These are phyloP conservation scores for Centruroides sculpturatus DNA, from an alignment of 1,140 invertebrate genomes.

Conservation along the genomic window DNA sequence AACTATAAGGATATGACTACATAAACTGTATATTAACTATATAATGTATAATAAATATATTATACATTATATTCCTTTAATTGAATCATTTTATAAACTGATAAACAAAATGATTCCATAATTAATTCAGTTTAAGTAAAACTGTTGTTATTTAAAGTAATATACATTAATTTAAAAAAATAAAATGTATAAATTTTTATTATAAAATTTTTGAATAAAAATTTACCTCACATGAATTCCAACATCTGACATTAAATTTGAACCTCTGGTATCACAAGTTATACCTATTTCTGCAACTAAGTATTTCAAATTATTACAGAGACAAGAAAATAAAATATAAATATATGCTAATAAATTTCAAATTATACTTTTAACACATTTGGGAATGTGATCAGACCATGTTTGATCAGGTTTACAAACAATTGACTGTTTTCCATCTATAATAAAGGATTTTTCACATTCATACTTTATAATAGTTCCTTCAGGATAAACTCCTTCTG, in stretches of 20 bases:
- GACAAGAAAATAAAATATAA: too few species aligned
- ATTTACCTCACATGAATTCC: conserved; percentile 10
- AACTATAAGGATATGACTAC: too few species aligned
- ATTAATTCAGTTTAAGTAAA: too few species aligned
- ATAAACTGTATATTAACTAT: too few species aligned
- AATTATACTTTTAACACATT: conserved; percentile 12
- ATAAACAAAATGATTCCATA: too few species aligned
- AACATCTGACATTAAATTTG: conserved; percentile 1
- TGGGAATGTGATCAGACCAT: conserved; percentile 8
- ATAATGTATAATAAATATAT: too few species aligned
- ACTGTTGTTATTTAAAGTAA: too few species aligned
- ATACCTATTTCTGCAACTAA: not conserved
- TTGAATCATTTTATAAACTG: too few species aligned
- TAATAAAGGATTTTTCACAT: not conserved
- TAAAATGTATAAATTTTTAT: not conserved
- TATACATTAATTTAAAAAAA: not conserved
- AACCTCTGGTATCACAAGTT: conserved; percentile 6
- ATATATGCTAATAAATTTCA: not conserved
- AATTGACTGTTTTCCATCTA: not conserved
- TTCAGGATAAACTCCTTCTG: conserved; percentile 3
- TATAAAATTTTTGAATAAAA: not conserved
- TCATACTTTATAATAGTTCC: conserved; percentile 4
- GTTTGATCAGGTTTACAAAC: conserved; percentile 3
- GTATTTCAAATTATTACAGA: too few species aligned
- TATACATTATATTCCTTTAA: too few species aligned